phyloP scores from a whole-genome alignment of 2,113 vertebrate species.

The Macaca nemestrina region DNA sequence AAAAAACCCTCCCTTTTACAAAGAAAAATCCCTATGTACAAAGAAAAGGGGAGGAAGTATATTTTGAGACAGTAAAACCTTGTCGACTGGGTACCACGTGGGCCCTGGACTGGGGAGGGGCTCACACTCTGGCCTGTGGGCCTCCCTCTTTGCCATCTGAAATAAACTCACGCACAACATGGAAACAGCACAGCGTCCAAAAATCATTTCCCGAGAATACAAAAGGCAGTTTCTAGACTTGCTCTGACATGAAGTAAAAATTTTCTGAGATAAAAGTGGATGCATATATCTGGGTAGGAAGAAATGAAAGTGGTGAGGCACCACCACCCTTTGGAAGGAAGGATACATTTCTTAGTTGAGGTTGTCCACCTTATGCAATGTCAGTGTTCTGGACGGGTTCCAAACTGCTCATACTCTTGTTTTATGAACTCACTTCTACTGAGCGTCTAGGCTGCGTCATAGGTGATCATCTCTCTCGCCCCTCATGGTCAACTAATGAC shows the following conservation, averaged over 20 bases:
- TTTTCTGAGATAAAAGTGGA: not conserved
- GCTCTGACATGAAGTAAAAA: not conserved
- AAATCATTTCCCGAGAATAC: not conserved
- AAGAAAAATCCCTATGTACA: not conserved
- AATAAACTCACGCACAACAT: not conserved
- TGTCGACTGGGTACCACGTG: rapidly evolving
- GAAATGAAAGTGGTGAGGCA: not conserved
- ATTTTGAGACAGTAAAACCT: not conserved
- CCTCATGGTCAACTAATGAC: not conserved
- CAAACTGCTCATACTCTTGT: not conserved
- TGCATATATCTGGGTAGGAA: not conserved
- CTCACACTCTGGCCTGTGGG: not conserved
- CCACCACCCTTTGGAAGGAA: not conserved
- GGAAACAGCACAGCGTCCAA: not conserved
- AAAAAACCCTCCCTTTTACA: not conserved
- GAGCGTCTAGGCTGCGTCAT: too few relatives aligned
- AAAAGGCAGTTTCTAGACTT: not conserved
- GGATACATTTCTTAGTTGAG: not conserved
- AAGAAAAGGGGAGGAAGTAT: not conserved
- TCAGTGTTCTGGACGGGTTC: not conserved
- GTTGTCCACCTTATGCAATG: not conserved
- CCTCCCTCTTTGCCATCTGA: not conserved
- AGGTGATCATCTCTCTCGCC: not conserved
- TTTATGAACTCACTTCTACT: not conserved
- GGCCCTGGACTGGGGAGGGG: not conserved